Evolutionary conservation across 2,113 vertebrate genomes (phyloP), one percentile per base, ranked within the genome.

Genomic region (Gallinago undulata): DNA sequence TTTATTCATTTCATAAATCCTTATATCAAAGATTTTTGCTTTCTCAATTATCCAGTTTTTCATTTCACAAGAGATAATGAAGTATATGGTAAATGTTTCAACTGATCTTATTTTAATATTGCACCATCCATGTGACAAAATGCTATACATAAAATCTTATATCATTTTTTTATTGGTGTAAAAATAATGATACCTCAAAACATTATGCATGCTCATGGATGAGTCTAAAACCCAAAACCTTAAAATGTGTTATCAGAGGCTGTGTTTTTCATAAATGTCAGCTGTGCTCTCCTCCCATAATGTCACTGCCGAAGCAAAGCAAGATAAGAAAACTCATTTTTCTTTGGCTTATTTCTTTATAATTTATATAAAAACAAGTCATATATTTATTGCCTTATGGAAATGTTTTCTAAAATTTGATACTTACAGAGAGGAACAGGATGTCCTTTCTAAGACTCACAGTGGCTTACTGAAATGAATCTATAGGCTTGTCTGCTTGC

Each of bases 1-100:
- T 97, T 97, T 97, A 96, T 97, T 89, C 83, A 97, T 96, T 94
- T 95, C 94, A 94, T 97, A 97, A 98, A 97, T 96, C 83, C 48
- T 76, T 90, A 70, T 63, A 90, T 88, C 75, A 96, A 89, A n/a
- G 8, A 84, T 89, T 97, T 97, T 93, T 97, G 78, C 95, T 92
- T 96, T 95, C 90, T 83, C 91, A 97, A 96, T 97, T 97, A 97
- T 94, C 84, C 78, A 95, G 90, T 94, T 97, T 97, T 93, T 92
- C 90, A 87, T 97, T 97, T 87, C 81, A 84, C 21, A 33, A 60
- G 86, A 88, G 68, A 94, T 96, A 96, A 96, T 95, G 96, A 92
- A 74, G 17, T 91, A 62, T 66, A 73, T 82, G 68, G 67, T 90
- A 97, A 97, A 97, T 93, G 68, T 94, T 96, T 48, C 27, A 93